Base-by-base conservation (phyloP, 2,113 vertebrate genomes). In the Verasper variegatus region DNA sequence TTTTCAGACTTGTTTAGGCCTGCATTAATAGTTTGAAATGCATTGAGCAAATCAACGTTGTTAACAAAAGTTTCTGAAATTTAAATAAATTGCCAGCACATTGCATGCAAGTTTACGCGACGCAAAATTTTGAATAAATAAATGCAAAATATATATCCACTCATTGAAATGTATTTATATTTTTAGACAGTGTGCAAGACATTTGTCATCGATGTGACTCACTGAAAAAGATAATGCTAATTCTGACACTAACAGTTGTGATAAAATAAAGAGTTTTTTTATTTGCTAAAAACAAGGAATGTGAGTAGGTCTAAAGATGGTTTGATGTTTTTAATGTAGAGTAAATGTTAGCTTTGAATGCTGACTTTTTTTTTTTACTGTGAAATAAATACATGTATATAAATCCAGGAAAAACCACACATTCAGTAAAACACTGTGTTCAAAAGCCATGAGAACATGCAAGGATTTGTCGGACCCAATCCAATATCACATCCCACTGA, bases 401-500 rank as follows among this genome's bases (percentile, higher is more conserved):
- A 68, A 47, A 35, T 40, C 8, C 4, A 62, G 31, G 31, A 31
- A 7, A 62, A 42, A 40, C 63, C 14, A 61, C 47, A n/a, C 45
- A 70, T 9, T 54, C 51, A n/a, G 51, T 54, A 54, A 20, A n/a
- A 17, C 7, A 54, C 5, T 56, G 49, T 59, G 37, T 47, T 74
- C 40, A 66, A 42, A 72, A 59, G 49, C 42, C 65, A 63, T 77
- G 69, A 78, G 61, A 85, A 82, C 31, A 31, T 86, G 58, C 40
- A 71, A 56, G 51, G 45, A 69, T 82, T 84, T 71, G 78, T 82
- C 77, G 72, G 60, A 61, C 71, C 71, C 64, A 45, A 4, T 78
- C 84, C 45, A 84, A 60, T 61, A 86, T 82, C 17, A 40, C 57
- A 76, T 68, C 64, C 74, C 88, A 61, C 80, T 37, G 60, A 90